phyloP scores from a whole-genome alignment of 1,140 invertebrate genomes.

The Trinorchestia longiramus region DNA sequence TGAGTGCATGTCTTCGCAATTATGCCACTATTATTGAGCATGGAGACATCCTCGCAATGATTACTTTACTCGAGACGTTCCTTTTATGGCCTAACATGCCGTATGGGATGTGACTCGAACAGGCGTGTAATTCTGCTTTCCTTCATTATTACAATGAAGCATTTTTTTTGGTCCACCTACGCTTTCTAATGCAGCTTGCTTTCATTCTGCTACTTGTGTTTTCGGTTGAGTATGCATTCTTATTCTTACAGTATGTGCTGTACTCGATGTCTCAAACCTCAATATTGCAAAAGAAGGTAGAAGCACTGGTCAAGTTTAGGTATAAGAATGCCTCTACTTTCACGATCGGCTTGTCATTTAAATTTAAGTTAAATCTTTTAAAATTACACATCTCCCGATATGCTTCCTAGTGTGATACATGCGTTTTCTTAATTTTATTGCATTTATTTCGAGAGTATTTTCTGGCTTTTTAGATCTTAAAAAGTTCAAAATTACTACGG shows the following conservation, averaged over 20 bases:
- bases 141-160: background rate
- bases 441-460: background rate
- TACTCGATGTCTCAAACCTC: background rate
- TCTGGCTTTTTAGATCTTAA: background rate
- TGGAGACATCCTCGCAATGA: background rate
- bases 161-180: background rate
- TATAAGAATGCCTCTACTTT: background rate
- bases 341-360: no score
- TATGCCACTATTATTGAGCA: background rate
- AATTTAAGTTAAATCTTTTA: no score
- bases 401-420: background rate
- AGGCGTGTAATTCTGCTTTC: background rate
- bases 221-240: background rate
- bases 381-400: no score
- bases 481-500: background rate
- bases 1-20: background rate
- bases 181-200: background rate
- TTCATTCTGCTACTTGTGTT: background rate
- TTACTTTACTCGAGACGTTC: background rate
- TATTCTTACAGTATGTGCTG: background rate
- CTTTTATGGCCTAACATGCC: background rate
- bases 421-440: background rate
- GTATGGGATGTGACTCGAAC: background rate
- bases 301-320: background rate
- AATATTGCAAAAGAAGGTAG: background rate